Percentiles rank a stretch among this genome's conserved stretches.
Conservation (phyloP, 1,140 invertebrate genomes). For the Aphaenogaster floridana region DNA sequence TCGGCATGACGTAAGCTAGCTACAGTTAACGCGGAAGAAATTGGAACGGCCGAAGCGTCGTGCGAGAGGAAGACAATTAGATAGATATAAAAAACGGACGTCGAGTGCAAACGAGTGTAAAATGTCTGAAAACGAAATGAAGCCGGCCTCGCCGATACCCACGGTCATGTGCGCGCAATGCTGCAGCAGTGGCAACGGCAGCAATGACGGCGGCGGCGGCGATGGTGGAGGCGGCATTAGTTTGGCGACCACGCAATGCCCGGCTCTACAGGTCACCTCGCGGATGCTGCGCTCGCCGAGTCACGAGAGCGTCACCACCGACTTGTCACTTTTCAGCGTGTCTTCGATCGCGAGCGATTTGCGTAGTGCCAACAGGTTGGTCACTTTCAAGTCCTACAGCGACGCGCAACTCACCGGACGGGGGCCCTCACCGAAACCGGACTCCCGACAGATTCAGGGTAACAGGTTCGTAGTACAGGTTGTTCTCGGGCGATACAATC, state of each 20-base stretch:
- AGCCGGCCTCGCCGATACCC: constrained; percentile 75
- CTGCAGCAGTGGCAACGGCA: constrained; percentile 53
- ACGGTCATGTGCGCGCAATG: constrained; percentile 57
- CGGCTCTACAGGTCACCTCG: constrained; percentile 87
- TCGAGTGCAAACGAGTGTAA: constrained; percentile 5
- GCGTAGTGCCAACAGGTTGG: constrained; percentile 87
- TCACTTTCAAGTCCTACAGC: constrained; percentile 88
- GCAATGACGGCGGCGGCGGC: background rate
- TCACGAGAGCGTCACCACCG: constrained; percentile 94
- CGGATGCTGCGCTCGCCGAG: constrained; percentile 93
- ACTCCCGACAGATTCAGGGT: constrained; percentile 85
- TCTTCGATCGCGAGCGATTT: constrained; percentile 91
- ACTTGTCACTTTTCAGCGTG: constrained; percentile 93
- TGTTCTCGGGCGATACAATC: background rate
- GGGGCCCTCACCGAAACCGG: constrained; percentile 91
- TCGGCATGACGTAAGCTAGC: background rate
- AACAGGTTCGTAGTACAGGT: constrained; percentile 78
- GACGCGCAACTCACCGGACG: constrained; percentile 87
- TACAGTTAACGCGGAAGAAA: background rate
- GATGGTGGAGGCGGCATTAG: constrained; percentile 57
- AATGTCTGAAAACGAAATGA: constrained; percentile 81
- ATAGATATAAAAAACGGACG: background rate
- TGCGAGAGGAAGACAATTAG: background rate
- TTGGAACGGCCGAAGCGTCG: constrained; percentile 1
- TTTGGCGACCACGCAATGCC: constrained; percentile 80